Conservation (phyloP, 2,797 vertebrate genomes). For the Xenops minutus region DNA sequence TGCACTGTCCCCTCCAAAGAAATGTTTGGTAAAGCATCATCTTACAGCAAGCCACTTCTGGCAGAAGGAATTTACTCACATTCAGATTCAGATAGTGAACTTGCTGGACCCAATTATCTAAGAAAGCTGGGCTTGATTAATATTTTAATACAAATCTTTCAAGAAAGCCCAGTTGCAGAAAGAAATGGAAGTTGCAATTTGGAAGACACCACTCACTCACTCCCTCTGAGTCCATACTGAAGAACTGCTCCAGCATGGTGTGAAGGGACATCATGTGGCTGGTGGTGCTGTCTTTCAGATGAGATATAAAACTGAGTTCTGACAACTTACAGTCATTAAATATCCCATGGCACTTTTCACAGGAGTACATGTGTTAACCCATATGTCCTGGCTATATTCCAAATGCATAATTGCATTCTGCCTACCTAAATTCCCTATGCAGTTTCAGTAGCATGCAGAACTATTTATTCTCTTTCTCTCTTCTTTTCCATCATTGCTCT, state of each 20-base stretch:
- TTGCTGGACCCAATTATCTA: slow-evolving; percentile 5
- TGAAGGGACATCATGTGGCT: slow-evolving; percentile 36
- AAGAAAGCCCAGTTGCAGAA: not conserved
- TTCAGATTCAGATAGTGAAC: not conserved
- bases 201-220: not conserved
- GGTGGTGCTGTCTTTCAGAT: slow-evolving; percentile 55
- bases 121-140: not conserved
- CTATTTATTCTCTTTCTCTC: slow-evolving; percentile 33
- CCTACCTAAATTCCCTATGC: slow-evolving; percentile 60
- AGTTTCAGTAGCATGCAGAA: slow-evolving; percentile 26
- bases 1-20: not conserved
- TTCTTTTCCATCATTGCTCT: not conserved
- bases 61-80: not conserved
- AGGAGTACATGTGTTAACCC: slow-evolving; percentile 69
- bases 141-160: not conserved
- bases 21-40: not conserved
- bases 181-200: not conserved
- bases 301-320: slow-evolving; percentile 63
- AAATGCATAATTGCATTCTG: slow-evolving; percentile 69
- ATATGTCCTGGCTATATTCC: slow-evolving; percentile 63
- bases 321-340: slow-evolving; percentile 70
- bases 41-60: not conserved
- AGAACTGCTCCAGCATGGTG: not conserved
- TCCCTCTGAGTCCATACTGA: not conserved
- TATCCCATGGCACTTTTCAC: slow-evolving; percentile 69